phyloP scores from a whole-genome alignment of 2,888 invertebrate genomes.

The Norana najaformis region DNA sequence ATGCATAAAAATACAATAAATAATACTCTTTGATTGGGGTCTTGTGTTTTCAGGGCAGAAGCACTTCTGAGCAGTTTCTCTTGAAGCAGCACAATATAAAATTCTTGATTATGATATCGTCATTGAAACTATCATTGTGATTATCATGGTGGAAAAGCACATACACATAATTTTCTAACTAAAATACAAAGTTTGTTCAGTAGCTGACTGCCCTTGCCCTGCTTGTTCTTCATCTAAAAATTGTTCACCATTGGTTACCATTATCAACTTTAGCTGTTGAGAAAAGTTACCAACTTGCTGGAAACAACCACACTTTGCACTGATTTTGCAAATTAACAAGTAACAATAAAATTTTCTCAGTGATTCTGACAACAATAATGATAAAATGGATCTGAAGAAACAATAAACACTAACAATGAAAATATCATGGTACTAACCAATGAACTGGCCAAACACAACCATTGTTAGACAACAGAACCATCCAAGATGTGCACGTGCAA shows the following conservation, averaged over 20 bases:
- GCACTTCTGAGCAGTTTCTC: too few relatives aligned
- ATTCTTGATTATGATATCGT: too few relatives aligned
- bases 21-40: too few relatives aligned
- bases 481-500: background rate
- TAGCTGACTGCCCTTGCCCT: background rate
- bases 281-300: background rate
- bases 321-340: background rate
- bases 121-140: too few relatives aligned
- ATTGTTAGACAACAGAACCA: background rate
- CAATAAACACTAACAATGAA: conserved; percentile 5
- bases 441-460: conserved; percentile 6
- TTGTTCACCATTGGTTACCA: background rate
- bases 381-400: background rate
- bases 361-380: background rate
- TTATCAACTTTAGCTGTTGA: background rate
- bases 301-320: background rate
- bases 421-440: background rate
- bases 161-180: too few relatives aligned
- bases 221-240: background rate
- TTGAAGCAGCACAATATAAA: too few relatives aligned
- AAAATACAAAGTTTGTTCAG: too few relatives aligned
- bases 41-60: too few relatives aligned
- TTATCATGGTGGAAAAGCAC: too few relatives aligned
- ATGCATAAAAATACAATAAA: too few relatives aligned
- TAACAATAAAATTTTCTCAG: background rate